These are phyloP conservation scores for Leucania comma DNA, from an alignment of 2,888 invertebrate species.

Conservation along the genomic window DNA sequence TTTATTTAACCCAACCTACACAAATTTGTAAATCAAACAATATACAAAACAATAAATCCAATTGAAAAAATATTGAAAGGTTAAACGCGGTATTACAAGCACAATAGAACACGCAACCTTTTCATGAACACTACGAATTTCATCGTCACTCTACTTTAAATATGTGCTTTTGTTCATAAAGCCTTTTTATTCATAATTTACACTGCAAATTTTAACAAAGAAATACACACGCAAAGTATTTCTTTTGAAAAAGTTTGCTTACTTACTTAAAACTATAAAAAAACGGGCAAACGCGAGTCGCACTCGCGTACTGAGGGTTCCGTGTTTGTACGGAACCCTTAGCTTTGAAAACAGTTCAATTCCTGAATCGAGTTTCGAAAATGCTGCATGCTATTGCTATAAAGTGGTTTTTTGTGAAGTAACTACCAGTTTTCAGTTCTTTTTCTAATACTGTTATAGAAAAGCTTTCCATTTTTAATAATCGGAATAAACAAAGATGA, in stretches of 20 bases:
- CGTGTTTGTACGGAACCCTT: too few relatives aligned
- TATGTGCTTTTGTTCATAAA: constrained; percentile 6
- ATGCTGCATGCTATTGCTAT: too few relatives aligned
- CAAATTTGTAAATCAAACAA: constrained; percentile 1
- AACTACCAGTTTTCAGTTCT: too few relatives aligned
- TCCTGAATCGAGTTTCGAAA: too few relatives aligned
- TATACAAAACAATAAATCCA: background rate
- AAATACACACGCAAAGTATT: background rate
- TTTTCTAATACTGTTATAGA: too few relatives aligned
- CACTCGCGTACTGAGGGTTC: too few relatives aligned
- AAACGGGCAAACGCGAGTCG: too few relatives aligned
- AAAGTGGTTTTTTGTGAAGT: too few relatives aligned
- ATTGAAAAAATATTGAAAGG: background rate
- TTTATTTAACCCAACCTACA: background rate
- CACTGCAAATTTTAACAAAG: constrained; percentile 23
- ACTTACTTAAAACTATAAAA: background rate
- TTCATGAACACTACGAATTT: constrained; percentile 8
- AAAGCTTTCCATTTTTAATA: too few relatives aligned
- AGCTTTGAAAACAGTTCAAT: too few relatives aligned
- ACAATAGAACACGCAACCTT: constrained; percentile 3
- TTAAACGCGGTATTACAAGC: background rate
- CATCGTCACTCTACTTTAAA: constrained; percentile 5
- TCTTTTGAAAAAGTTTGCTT: constrained; percentile 11
- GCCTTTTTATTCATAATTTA: constrained; percentile 18
- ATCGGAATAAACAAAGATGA: too few relatives aligned